Evolutionary conservation across 2,113 vertebrate genomes (phyloP).

Genomic region (Tympanuchus pallidicinctus): DNA sequence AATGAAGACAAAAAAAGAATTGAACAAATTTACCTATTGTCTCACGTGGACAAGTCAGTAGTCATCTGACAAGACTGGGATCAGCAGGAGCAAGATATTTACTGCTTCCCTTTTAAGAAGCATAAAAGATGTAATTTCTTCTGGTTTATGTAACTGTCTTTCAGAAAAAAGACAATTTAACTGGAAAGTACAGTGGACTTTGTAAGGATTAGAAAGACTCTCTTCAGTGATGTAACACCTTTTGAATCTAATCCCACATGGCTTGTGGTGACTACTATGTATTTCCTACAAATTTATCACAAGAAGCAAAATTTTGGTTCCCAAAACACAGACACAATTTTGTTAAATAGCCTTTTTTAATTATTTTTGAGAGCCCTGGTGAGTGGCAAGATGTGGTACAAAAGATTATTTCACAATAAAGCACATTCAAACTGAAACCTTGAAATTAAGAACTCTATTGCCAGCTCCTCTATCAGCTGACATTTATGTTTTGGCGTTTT

Average conservation of each 20-base stretch:
- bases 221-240: neutral
- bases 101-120: neutral
- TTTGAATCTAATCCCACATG: neutral
- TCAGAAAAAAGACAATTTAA: neutral
- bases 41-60: neutral
- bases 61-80: neutral
- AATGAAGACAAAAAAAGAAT: neutral
- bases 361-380: neutral
- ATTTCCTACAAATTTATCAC: neutral
- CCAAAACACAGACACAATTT: neutral
- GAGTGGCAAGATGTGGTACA: neutral
- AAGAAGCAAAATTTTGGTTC: neutral
- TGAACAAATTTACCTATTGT: neutral
- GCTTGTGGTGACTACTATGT: neutral
- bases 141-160: neutral
- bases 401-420: neutral
- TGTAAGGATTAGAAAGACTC: neutral
- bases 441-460: neutral
- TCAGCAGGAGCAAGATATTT: neutral
- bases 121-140: neutral
- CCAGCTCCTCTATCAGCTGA: neutral
- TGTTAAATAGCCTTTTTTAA: neutral
- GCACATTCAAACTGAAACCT: neutral
- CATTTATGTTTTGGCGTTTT: neutral
- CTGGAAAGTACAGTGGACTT: neutral